phyloP scores from a whole-genome alignment of 2,113 vertebrate species.

The Maccullochella peelii region DNA sequence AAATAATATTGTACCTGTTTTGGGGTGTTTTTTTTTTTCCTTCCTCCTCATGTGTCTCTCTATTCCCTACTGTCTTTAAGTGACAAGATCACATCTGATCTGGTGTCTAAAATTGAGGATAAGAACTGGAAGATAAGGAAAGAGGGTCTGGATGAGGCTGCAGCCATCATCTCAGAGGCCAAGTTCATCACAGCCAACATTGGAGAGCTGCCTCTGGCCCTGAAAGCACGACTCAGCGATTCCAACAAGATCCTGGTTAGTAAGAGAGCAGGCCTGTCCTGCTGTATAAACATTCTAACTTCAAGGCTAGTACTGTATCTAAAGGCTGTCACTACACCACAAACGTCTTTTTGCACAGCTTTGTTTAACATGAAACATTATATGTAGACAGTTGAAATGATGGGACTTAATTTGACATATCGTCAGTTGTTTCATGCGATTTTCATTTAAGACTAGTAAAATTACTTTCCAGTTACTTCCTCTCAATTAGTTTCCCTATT shows the following conservation, averaged over 20 bases:
- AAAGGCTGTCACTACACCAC: not conserved
- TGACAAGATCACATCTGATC: slow-evolving; percentile 94
- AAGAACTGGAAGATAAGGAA: slow-evolving; percentile 99
- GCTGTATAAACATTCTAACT: not conserved
- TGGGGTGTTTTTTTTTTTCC: not conserved
- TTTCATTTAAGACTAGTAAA: not conserved
- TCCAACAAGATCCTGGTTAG: slow-evolving; percentile 98
- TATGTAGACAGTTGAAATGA: not conserved
- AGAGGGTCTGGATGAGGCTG: slow-evolving; percentile 95
- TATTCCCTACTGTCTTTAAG: slow-evolving; percentile 73
- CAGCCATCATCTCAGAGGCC: slow-evolving; percentile 93
- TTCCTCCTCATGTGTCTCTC: not conserved
- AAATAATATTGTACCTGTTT: not conserved
- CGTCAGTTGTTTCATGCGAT: not conserved
- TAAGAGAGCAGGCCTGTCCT: not conserved
- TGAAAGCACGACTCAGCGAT: slow-evolving; percentile 93
- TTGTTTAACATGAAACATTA: not conserved
- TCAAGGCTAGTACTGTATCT: not conserved
- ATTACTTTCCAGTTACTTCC: not conserved
- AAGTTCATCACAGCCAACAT: slow-evolving; percentile 95
- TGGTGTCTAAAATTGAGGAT: slow-evolving; percentile 94
- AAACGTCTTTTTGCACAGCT: not conserved
- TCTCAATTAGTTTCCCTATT: not conserved
- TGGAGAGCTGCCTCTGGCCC: slow-evolving; percentile 92
- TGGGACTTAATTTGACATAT: not conserved